A percentile compares a stretch with the other conserved stretches of the same genome.
Conservation (phyloP, 2,113 vertebrate species). For the Polypterus bichir region DNA sequence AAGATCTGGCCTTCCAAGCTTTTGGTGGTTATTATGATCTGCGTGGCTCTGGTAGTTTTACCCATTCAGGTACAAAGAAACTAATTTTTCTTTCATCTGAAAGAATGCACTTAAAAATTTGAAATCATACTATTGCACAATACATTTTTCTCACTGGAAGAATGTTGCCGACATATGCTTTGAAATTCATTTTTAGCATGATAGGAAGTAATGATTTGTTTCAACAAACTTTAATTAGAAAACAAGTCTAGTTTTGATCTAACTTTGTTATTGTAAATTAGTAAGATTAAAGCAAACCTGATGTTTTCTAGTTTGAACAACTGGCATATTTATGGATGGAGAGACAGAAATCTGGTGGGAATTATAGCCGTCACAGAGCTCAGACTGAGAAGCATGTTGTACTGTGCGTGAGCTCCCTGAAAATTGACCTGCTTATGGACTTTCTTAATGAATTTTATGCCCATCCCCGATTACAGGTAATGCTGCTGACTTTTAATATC, state of each 20-base stretch:
- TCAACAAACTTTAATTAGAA: no score
- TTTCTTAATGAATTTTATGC: slow-evolving; percentile 95
- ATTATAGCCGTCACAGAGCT: slow-evolving; percentile 87
- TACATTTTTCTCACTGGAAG: no score
- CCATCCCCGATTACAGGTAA: slow-evolving; percentile 78
- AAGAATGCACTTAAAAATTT: no score
- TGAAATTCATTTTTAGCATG: no score
- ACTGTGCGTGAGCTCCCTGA: slow-evolving; percentile 82
- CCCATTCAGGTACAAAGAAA: slow-evolving; percentile 67
- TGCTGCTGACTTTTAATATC: no score
- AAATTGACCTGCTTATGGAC: slow-evolving; percentile 95
- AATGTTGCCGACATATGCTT: no score
- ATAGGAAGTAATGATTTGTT: no score
- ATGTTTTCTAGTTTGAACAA: slow-evolving; percentile 75
- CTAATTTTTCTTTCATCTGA: no score
- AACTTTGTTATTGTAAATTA: no score
- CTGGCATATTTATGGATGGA: slow-evolving; percentile 97
- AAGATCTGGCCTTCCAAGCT: slow-evolving; percentile 95
- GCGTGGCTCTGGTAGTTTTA: slow-evolving; percentile 86
- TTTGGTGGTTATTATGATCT: slow-evolving; percentile 94
- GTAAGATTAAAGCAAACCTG: no score
- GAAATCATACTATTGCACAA: no score
- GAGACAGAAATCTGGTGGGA: slow-evolving; percentile 90
- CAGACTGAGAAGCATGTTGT: slow-evolving; percentile 91
- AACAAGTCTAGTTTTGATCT: no score